These are phyloP conservation scores for Brachypteracias leptosomus DNA, from an alignment of 2,113 vertebrate genomes.

Conservation along the genomic window DNA sequence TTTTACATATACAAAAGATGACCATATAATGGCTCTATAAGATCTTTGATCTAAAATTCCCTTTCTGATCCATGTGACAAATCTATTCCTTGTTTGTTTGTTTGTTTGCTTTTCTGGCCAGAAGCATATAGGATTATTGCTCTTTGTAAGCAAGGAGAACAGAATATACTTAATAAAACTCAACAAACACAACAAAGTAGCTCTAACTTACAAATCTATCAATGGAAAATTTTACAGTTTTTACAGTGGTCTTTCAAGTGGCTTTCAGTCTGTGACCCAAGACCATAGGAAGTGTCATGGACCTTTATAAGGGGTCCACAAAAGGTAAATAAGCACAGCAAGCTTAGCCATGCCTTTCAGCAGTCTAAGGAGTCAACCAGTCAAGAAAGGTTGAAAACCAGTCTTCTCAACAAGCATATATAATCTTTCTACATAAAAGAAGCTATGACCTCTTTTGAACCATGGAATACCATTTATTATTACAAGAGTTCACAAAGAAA, in stretches of 20 bases:
- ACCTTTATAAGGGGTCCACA: neutral
- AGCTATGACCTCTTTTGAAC: constrained; percentile 15
- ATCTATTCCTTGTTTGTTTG: neutral
- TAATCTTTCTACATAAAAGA: constrained; percentile 28
- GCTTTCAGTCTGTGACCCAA: neutral
- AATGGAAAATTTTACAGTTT: neutral
- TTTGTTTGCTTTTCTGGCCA: neutral
- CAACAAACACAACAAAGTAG: neutral
- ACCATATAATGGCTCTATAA: neutral
- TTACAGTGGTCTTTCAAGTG: neutral
- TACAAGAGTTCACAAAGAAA: neutral
- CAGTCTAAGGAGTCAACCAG: neutral
- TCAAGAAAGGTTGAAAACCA: neutral
- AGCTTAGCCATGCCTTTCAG: neutral
- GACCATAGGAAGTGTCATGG: neutral
- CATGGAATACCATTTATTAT: neutral
- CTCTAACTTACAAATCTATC: neutral
- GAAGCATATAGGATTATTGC: neutral
- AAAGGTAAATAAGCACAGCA: neutral
- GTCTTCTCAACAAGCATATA: neutral
- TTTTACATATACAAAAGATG: neutral
- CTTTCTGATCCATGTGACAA: neutral
- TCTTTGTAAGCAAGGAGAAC: neutral
- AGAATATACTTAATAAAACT: neutral
- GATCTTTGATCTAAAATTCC: neutral